These are phyloP conservation scores for Pocillopora verrucosa DNA, from an alignment of 64 coral and sea anemone species.

Conservation along the genomic window DNA sequence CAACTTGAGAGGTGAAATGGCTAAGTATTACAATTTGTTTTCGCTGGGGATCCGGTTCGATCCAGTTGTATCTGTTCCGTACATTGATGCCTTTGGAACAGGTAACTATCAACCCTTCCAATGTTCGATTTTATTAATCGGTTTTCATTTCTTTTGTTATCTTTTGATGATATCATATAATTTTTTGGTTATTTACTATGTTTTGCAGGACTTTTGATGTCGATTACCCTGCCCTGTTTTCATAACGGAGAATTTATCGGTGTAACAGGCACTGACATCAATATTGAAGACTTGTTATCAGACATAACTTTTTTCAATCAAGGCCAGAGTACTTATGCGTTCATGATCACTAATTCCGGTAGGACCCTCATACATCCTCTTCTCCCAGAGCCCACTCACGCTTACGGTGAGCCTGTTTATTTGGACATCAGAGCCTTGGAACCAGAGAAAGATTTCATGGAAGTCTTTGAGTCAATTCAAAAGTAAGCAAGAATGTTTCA, in stretches of 20 bases:
- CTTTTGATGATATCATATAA: neutral
- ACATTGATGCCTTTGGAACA: slow-evolving; percentile 30
- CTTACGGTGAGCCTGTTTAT: slow-evolving; percentile 32
- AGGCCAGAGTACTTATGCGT: slow-evolving; percentile 58
- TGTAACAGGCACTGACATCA: slow-evolving; percentile 50
- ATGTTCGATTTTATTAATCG: neutral
- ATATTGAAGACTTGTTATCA: slow-evolving; percentile 54
- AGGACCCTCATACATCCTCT: slow-evolving; percentile 67
- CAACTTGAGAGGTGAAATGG: neutral
- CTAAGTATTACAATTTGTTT: slow-evolving; percentile 10
- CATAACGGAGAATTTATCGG: slow-evolving; percentile 54
- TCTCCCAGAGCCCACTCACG: slow-evolving; percentile 41
- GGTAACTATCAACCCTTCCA: neutral
- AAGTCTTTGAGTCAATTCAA: slow-evolving; percentile 8
- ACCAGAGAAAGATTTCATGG: slow-evolving; percentile 9
- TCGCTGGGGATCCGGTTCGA: neutral
- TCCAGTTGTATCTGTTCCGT: slow-evolving; percentile 19
- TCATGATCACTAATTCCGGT: slow-evolving; percentile 48
- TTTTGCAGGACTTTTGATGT: slow-evolving; percentile 42
- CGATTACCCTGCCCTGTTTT: slow-evolving; percentile 54
- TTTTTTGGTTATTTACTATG: neutral
- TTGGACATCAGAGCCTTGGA: slow-evolving; percentile 60
- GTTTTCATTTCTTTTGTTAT: neutral
- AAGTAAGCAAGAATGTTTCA: neutral
- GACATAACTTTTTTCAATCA: slow-evolving; percentile 73